These are phyloP conservation scores for Temnothorax unifasciatus DNA, from an alignment of 2,888 invertebrate genomes.

Conservation along the genomic window DNA sequence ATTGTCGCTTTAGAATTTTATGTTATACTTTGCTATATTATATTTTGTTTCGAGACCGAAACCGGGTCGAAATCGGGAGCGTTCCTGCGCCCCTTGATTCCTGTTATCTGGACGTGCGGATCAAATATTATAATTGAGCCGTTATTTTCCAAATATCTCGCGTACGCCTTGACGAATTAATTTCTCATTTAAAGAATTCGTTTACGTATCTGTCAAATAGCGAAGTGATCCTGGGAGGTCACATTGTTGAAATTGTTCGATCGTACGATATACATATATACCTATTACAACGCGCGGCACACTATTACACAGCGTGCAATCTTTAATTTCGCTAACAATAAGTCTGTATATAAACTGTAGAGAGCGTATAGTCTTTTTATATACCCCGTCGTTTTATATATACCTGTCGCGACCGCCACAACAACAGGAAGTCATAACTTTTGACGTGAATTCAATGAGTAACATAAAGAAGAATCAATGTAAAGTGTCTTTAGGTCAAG, in stretches of 20 bases:
- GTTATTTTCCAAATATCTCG: background rate
- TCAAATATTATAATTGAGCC: background rate
- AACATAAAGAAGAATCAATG: constrained; percentile 32
- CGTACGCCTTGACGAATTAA: background rate
- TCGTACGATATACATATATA: too few species aligned
- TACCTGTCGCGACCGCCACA: background rate
- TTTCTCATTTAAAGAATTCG: background rate
- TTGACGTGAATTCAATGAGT: constrained; percentile 17
- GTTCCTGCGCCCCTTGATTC: background rate
- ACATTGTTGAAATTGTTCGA: background rate
- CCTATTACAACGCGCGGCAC: background rate
- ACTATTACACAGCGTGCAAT: background rate
- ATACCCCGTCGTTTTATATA: background rate
- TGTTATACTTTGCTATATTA: background rate
- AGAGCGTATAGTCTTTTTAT: background rate
- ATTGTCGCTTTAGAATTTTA: background rate
- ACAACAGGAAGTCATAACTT: constrained; percentile 36
- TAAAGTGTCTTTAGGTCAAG: constrained; percentile 42
- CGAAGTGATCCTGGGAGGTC: background rate
- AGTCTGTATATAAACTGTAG: background rate
- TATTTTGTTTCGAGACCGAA: background rate
- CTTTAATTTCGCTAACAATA: background rate
- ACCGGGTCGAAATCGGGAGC: background rate
- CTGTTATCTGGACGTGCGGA: background rate
- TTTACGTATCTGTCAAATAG: background rate